phyloP scores from a whole-genome alignment of 2,113 vertebrate species.

The Ochotona curzoniae region DNA sequence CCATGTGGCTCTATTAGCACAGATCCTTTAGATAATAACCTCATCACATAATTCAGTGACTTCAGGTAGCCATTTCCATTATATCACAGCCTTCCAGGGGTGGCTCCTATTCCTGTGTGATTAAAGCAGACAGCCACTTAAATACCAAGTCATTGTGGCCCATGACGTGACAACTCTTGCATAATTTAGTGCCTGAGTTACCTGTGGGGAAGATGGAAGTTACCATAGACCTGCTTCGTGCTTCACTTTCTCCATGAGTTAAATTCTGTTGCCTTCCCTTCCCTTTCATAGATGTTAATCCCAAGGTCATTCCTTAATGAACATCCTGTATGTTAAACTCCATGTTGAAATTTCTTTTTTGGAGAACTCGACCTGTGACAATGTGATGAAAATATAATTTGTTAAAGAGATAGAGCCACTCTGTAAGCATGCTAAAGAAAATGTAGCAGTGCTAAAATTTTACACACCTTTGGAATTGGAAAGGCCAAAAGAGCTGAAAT shows the following conservation, averaged over 20 bases:
- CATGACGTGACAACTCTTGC: neutral
- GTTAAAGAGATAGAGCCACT: neutral
- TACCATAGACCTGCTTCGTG: neutral
- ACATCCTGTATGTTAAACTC: neutral
- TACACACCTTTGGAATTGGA: neutral
- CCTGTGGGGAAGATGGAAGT: neutral
- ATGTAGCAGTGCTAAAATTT: neutral
- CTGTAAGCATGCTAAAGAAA: neutral
- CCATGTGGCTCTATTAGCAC: neutral
- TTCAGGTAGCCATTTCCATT: neutral
- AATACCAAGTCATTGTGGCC: neutral
- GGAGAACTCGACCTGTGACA: neutral
- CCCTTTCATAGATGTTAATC: neutral
- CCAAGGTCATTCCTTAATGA: neutral
- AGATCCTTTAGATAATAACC: neutral
- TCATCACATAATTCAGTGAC: neutral
- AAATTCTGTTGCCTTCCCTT: neutral
- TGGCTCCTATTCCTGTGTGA: neutral
- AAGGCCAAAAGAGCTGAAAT: neutral
- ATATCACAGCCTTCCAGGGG: neutral
- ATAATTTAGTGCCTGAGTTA: neutral
- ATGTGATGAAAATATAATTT: slow-evolving; percentile 4
- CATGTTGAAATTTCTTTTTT: neutral
- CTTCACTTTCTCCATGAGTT: neutral
- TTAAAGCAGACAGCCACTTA: neutral